Conservation (phyloP, 2,797 vertebrate genomes). For the Rhadinocentrus ornatus region DNA sequence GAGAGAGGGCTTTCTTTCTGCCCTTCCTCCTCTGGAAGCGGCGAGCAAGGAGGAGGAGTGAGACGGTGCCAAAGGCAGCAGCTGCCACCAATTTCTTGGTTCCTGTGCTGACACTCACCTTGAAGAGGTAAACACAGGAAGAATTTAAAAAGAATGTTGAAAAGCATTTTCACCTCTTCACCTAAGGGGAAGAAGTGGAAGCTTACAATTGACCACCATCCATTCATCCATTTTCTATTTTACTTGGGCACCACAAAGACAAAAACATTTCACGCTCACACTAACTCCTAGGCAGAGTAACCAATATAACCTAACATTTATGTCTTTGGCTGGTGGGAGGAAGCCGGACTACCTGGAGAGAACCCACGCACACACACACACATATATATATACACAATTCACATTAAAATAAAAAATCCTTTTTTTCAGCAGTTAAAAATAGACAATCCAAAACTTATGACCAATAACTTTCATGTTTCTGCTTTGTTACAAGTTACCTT, state of each 20-base stretch:
- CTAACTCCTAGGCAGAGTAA: too few relatives aligned
- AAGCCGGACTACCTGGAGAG: too few relatives aligned
- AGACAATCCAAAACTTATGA: not conserved
- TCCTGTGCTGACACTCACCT: conserved; percentile 89
- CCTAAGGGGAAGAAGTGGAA: not conserved
- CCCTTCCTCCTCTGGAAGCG: conserved; percentile 93
- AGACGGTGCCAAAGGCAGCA: conserved; percentile 88
- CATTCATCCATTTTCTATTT: too few relatives aligned
- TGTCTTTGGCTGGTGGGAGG: too few relatives aligned
- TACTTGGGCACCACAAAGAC: too few relatives aligned
- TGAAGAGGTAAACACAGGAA: conserved; percentile 32
- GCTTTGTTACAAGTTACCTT: not conserved
- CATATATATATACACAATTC: too few relatives aligned
- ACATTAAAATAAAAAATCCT: not conserved
- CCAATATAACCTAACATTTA: too few relatives aligned
- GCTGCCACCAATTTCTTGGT: conserved; percentile 90
- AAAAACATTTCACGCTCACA: too few relatives aligned
- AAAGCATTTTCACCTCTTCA: not conserved
- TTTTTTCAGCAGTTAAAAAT: not conserved
- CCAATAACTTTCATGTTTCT: not conserved
- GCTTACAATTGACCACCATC: not conserved
- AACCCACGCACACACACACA: too few relatives aligned
- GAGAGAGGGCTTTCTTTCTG: conserved; percentile 80
- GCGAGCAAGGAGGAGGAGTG: conserved; percentile 91
- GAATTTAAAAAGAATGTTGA: not conserved